Base-by-base conservation (phyloP, 2,113 vertebrate species). In the Falco punctatus region DNA sequence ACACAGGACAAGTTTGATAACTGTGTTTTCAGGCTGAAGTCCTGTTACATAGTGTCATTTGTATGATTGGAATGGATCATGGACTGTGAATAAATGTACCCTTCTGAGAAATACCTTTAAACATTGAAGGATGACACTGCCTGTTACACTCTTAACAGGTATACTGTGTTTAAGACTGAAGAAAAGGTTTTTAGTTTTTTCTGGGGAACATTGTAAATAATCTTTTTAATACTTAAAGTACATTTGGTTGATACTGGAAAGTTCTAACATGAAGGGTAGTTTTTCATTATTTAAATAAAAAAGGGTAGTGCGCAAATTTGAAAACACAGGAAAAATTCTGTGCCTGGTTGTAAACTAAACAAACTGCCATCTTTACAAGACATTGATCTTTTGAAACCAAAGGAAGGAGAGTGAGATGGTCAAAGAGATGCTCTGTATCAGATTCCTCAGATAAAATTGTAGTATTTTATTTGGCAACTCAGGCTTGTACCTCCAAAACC, bases 181-280 rank as follows among this genome's bases (percentile, higher is more conserved):
- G 90, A 97, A 94, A 92, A 96, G 82, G 83, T 83, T 95, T 94
- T 95, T 96, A 95, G 96, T 88, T 92, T 97, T 96, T 94, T 97
- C 88, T 96, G 95, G 97, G 96, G 96, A 98, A 98, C 97, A 98
- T 86, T 98, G 98, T 98, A 98, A 97, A 98, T 98, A 98, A 91
- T 97, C 65, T 98, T 98, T 98, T 98, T 98, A 98, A 98, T 98
- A 98, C 97, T 97, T 98, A 95, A 96, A 98, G 96, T 98, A 98
- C 96, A 97, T 98, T 98, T 98, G 98, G 97, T 98, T 98, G 98
- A 98, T 98, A 98, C 97, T 98, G 98, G 97, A 98, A 98, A 98
- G 97, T 98, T 98, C 97, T 98, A 98, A 98, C 96, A 97, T 93
- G 98, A 98, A 98, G 98, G 98, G 98, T 98, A 97, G 97, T 98